Evolutionary conservation across 2,797 vertebrate species (phyloP).

Genomic region (Pantherophis vulpinus): DNA sequence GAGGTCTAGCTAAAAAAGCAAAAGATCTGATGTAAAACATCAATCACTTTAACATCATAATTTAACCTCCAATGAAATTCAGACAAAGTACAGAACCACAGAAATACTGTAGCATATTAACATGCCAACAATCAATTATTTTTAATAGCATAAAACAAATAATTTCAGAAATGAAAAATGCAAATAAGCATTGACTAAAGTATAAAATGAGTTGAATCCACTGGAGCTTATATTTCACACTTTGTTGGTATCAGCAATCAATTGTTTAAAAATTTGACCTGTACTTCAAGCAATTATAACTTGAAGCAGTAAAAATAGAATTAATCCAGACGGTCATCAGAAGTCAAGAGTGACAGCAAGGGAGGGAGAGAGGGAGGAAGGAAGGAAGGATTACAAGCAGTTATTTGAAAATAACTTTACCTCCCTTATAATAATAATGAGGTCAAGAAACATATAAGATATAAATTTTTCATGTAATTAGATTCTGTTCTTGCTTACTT

Average conservation of each 20-base stretch:
- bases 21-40: not conserved
- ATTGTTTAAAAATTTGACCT: not conserved
- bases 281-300: not conserved
- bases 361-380: not conserved
- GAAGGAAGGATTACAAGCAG: not conserved
- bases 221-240: not conserved
- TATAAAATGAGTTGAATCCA: not conserved
- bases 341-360: not conserved
- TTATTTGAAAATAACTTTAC: not conserved
- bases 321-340: not conserved
- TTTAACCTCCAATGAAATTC: not conserved
- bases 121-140: not conserved
- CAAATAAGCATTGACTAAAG: not conserved
- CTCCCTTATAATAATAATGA: not conserved
- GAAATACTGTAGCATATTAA: not conserved
- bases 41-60: not conserved
- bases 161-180: not conserved
- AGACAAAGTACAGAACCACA: not conserved
- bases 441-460: not conserved
- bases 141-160: not conserved
- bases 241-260: not conserved
- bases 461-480: not conserved
- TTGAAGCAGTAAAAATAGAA: not conserved
- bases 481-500: constrained; percentile 68
- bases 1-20: not conserved